A percentile compares a stretch with the other conserved stretches of the same genome.
These are phyloP conservation scores for Noctilio leporinus DNA, from an alignment of 2,113 vertebrate genomes.

Conservation along the genomic window DNA sequence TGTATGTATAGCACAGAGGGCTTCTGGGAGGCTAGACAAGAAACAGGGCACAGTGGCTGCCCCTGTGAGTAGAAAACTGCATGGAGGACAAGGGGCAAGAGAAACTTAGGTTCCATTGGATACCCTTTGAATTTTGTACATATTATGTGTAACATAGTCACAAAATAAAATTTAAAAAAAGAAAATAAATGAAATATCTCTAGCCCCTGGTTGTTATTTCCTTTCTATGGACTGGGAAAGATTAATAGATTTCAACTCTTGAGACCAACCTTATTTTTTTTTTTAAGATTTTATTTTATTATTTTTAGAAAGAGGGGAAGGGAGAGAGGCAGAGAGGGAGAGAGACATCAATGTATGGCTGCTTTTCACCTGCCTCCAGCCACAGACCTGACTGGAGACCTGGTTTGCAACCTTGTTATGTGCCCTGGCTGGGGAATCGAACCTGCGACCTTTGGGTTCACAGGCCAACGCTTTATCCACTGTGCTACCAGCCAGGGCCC, in stretches of 20 bases:
- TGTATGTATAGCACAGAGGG: background rate
- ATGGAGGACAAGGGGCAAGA: background rate
- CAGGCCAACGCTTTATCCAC: too few relatives aligned
- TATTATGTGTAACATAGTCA: background rate
- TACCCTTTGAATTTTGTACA: background rate
- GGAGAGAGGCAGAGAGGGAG: too few relatives aligned
- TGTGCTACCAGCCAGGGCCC: too few relatives aligned
- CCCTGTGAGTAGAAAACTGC: background rate
- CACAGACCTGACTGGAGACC: too few relatives aligned
- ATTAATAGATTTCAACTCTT: background rate
- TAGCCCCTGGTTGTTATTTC: background rate
- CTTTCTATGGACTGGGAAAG: background rate
- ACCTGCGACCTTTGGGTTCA: too few relatives aligned
- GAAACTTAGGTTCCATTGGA: background rate
- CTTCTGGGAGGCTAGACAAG: background rate
- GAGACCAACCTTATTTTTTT: conserved; percentile 34
- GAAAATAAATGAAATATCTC: background rate
- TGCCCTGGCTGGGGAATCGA: too few relatives aligned
- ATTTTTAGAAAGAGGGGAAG: too few relatives aligned
- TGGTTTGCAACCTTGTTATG: too few relatives aligned
- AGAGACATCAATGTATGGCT: too few relatives aligned
- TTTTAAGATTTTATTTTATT: too few relatives aligned
- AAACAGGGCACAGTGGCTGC: background rate
- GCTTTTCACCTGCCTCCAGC: too few relatives aligned
- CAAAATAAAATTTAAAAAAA: background rate